Evolutionary conservation across 1,140 invertebrate genomes (phyloP), one percentile per base, ranked within the genome.

Genomic region (Halesus radiatus): DNA sequence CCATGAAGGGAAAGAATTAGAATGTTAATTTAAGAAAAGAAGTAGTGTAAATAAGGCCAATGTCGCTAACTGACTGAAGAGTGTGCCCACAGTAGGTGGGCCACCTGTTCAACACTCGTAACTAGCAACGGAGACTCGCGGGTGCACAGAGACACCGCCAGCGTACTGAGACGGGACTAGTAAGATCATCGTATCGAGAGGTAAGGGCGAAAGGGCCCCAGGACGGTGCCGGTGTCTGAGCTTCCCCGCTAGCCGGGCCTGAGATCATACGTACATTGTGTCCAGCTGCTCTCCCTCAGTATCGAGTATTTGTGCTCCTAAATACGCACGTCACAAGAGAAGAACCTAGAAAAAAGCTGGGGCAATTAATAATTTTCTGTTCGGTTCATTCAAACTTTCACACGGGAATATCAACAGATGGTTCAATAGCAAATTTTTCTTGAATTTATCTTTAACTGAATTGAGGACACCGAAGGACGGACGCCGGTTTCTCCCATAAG

Each of bases 321-420:
- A 83, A 84, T 84, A 84, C 81, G 80, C 81, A 83, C 66, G 80
- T 83, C 76, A 80, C 84, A 81, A 84, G 74, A 84, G 84, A 78
- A 77, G 83, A 79, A 85, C 85, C 85, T 86, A 86, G 84, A 86
- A 86, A 86, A 84, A 84, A 86, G 84, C 89, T 90, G 88, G 89
- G 89, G 89, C 88, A 86, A 89, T 90, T 90, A 90, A 89, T 90
- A 89, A 87, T 88, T 89, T 88, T 88, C 85, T 87, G 84, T 85
- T 85, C 85, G 85, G 79, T 85, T 85, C 88, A 88, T 85, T 85
- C 88, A 84, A 84, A 85, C 87, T 86, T 85, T 86, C 87, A 84
- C 68, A 79, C 80, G 80, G 81, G 82, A 84, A 84, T 84, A 82
- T 81, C 54, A n/a, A 53, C 60, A 53, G 52, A 50, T n/a, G 62